Evolutionary conservation across 2,113 vertebrate species (phyloP).

Genomic region (Poeciliopsis prolifica): DNA sequence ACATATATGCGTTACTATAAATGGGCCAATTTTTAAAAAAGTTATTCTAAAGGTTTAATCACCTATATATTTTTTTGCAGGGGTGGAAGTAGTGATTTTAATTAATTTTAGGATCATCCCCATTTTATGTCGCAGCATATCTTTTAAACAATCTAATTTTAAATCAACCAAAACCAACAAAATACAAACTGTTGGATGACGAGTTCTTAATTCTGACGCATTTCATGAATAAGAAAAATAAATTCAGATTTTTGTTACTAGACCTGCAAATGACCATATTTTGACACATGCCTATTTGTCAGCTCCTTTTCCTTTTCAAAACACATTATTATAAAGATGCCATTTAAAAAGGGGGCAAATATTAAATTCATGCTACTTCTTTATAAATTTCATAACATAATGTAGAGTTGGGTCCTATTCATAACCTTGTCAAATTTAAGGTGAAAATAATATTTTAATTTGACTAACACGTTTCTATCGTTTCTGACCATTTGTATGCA

Average conservation of each 20-base stretch:
- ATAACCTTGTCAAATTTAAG: neutral
- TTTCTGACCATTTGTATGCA: neutral
- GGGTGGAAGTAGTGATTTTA: neutral
- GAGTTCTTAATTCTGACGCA: neutral
- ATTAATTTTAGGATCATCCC: neutral
- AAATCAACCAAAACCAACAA: too few relatives aligned
- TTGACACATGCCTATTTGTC: neutral
- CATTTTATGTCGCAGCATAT: neutral
- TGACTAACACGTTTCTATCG: neutral
- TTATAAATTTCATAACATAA: too few relatives aligned
- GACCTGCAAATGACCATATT: neutral
- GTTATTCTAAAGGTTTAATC: too few relatives aligned
- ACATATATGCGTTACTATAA: too few relatives aligned
- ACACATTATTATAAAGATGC: neutral
- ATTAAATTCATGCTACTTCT: neutral
- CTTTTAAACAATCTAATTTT: too few relatives aligned
- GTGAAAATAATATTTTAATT: neutral
- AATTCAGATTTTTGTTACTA: too few relatives aligned
- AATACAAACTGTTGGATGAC: too few relatives aligned
- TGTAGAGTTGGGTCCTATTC: too few relatives aligned
- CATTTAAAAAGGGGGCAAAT: neutral
- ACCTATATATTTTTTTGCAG: neutral
- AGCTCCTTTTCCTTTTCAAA: neutral
- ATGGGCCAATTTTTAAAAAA: too few relatives aligned
- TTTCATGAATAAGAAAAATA: too few relatives aligned